phyloP scores from a whole-genome alignment of 2,888 invertebrate genomes.

The Serripes groenlandicus region DNA sequence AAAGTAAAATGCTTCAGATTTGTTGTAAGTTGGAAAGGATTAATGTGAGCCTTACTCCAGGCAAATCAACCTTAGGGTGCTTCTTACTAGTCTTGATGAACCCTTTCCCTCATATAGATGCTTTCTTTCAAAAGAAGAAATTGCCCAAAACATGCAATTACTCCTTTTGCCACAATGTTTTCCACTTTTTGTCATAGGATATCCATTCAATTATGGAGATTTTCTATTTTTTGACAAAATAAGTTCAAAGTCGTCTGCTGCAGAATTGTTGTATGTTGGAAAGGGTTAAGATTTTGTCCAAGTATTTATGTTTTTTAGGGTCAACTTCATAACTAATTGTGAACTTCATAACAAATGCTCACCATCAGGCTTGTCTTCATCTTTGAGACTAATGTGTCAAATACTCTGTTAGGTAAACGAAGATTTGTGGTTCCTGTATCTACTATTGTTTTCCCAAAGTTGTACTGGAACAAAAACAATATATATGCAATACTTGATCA shows the following conservation, averaged over 20 bases:
- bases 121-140: neutral
- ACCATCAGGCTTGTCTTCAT: conserved; percentile 59
- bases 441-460: conserved; percentile 89
- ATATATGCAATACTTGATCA: neutral
- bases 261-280: no score
- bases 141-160: neutral
- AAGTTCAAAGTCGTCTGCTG: no score
- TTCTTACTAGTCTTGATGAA: no score
- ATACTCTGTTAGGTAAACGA: conserved; percentile 88
- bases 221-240: no score
- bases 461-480: conserved; percentile 85
- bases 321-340: no score
- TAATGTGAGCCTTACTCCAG: no score
- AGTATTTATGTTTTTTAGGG: no score
- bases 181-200: no score
- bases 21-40: neutral
- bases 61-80: no score
- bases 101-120: neutral
- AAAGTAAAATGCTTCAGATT: neutral
- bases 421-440: conserved; percentile 90
- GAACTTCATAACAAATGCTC: conserved; percentile 7
- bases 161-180: conserved; percentile 3
- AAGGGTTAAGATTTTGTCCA: no score
- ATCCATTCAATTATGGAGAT: no score
- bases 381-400: conserved; percentile 68